Evolutionary conservation across 64 coral and sea anemone species (phyloP), one percentile per base, ranked within the genome.

Genomic region (Catalaphyllia jardinei): DNA sequence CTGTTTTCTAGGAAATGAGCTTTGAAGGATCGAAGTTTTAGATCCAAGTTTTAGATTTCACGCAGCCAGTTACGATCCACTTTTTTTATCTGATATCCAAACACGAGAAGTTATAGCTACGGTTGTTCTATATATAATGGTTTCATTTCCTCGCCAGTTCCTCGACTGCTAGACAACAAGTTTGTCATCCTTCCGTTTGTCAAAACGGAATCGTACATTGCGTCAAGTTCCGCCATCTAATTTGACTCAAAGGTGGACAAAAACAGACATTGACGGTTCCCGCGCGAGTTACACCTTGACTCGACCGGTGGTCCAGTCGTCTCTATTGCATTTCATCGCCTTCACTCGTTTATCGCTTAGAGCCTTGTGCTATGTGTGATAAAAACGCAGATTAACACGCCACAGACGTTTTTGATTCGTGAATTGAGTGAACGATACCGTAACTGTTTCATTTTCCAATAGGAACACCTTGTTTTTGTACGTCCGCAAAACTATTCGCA

Each of bases 71-170:
- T 55, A 55, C 13, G 52, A 55, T 9, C 52, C 52, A 55, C 13
- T 55, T 11, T 11, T 55, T 4, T 25, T n/a, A 24, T n/a, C 25
- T 67, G 64, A 67, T n/a, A 67, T 20, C 4, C 22, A 25, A 67
- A 20, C 25, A 20, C 64, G 20, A 18, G 8, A 67, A n/a, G 64
- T 25, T 6, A 67, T 20, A n/a, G 24, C 5, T 67, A 27, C 64
- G 8, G 25, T 7, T 67, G 25, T 10, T n/a, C 25, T 4, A 8
- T 67, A 10, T 25, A 67, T n/a, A n/a, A 55, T 24, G 30, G 11
- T 80, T 80, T 11, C 78, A 54, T 80, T 60, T 80, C 78, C 29
- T 61, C 55, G 49, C 9, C 64, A 55, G 52, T 55, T 55, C 52
- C 75, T 77, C 75, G 75, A 77, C 42, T 39, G 13, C 19, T 4